A percentile compares a stretch with the other conserved stretches of the same genome.
phyloP scores from a whole-genome alignment of 2,113 vertebrate genomes.

The Sakesphorus luctuosus region DNA sequence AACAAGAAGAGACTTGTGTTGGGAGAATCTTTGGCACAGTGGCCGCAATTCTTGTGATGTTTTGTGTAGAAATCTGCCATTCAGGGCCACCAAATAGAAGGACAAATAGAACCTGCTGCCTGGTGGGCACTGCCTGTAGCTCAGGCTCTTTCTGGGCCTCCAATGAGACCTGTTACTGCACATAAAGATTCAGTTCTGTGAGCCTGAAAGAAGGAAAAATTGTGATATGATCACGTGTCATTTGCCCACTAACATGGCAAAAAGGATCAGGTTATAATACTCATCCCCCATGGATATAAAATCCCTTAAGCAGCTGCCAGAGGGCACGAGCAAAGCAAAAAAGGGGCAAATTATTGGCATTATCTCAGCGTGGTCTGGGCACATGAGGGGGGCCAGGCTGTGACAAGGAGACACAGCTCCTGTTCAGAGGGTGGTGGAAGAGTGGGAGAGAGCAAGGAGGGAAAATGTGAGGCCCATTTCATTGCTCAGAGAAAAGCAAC shows the following conservation, averaged over 20 bases:
- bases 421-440: neutral
- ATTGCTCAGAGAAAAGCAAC: neutral
- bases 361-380: neutral
- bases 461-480: neutral
- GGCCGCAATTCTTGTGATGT: neutral
- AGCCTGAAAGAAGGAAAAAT: neutral
- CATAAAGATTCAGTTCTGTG: neutral
- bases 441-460: neutral
- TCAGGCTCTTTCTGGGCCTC: neutral
- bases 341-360: neutral
- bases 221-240: neutral
- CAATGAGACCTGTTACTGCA: neutral
- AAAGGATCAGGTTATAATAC: neutral
- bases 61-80: neutral
- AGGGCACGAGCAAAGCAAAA: neutral
- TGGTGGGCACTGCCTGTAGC: neutral
- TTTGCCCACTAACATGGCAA: slow-evolving; percentile 6
- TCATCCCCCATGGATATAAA: neutral
- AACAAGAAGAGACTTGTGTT: neutral
- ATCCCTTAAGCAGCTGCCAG: neutral
- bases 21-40: neutral
- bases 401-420: neutral
- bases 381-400: neutral
- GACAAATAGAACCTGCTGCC: neutral
- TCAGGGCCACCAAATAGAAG: neutral